These are phyloP conservation scores for Siphlonurus alternatus DNA, from an alignment of 2,888 invertebrate genomes.

Conservation along the genomic window DNA sequence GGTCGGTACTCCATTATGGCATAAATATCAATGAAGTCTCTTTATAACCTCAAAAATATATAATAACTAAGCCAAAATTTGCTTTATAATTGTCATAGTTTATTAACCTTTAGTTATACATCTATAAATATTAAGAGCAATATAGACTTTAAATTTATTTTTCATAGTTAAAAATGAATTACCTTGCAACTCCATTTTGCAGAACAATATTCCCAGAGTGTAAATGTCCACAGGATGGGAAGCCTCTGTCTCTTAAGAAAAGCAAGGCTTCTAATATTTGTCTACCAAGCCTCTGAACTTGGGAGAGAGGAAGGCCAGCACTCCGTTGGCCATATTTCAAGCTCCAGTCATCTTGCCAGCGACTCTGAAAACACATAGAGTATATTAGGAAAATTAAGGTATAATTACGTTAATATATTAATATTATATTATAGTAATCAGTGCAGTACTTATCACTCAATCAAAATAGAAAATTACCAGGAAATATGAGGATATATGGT, in stretches of 20 bases:
- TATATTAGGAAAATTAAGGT: neutral
- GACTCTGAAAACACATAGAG: slow-evolving; percentile 38
- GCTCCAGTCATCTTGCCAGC: slow-evolving; percentile 63
- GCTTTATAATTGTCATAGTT: slow-evolving; percentile 4
- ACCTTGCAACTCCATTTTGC: slow-evolving; percentile 84
- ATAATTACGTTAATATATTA: too few relatives aligned
- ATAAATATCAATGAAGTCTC: too few relatives aligned
- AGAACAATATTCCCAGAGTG: slow-evolving; percentile 84
- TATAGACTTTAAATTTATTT: neutral
- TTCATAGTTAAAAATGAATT: slow-evolving; percentile 14
- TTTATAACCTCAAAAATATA: too few relatives aligned
- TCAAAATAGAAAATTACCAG: slow-evolving; percentile 10
- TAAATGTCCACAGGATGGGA: slow-evolving; percentile 71
- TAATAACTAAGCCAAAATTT: neutral
- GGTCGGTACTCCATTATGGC: too few relatives aligned
- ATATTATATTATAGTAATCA: too few relatives aligned
- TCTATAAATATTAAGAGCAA: too few relatives aligned
- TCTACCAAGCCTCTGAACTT: slow-evolving; percentile 72
- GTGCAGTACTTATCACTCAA: neutral
- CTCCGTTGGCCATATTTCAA: slow-evolving; percentile 55
- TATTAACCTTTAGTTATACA: too few relatives aligned
- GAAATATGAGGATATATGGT: too few relatives aligned
- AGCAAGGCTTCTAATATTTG: slow-evolving; percentile 76
- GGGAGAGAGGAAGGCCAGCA: slow-evolving; percentile 53
- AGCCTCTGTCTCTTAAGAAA: slow-evolving; percentile 72